Evolutionary conservation across 2,797 vertebrate species (phyloP).

Genomic region (Microchirus variegatus): DNA sequence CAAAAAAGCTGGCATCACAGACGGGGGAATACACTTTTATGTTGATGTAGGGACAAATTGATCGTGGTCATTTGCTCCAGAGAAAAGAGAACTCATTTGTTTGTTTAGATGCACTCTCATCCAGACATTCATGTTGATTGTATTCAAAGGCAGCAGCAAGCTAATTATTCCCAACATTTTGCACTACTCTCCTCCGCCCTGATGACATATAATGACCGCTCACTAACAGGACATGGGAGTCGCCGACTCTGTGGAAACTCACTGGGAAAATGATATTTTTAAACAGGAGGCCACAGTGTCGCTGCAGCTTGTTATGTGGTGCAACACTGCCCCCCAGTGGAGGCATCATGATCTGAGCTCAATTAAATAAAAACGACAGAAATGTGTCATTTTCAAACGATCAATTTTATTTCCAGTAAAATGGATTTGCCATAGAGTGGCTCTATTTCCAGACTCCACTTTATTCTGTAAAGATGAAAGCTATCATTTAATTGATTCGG

Average conservation of each 20-base stretch:
- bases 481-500: background rate
- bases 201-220: conserved; percentile 39
- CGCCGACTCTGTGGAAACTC: conserved; percentile 40
- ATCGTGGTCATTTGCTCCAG: background rate
- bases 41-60: conserved; percentile 9
- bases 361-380: background rate
- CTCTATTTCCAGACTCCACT: conserved; percentile 22
- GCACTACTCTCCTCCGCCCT: conserved; percentile 24
- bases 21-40: conserved; percentile 3
- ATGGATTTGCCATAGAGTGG: conserved; percentile 13
- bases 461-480: conserved; percentile 38
- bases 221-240: conserved; percentile 41
- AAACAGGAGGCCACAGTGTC: background rate
- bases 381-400: conserved; percentile 22
- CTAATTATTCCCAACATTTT: conserved; percentile 54
- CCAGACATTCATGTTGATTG: conserved; percentile 14
- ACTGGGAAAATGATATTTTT: conserved; percentile 29
- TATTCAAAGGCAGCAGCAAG: conserved; percentile 11
- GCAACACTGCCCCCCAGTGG: conserved; percentile 73
- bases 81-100: background rate
- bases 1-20: conserved; percentile 4
- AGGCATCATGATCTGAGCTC: background rate
- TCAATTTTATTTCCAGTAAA: conserved; percentile 30
- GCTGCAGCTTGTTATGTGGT: conserved; percentile 10
- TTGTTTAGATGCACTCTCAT: conserved; percentile 13